Percentiles rank a stretch among this genome's conserved stretches.
These are phyloP conservation scores for Lerista edwardsae DNA, from an alignment of 2,797 vertebrate species.

Conservation along the genomic window DNA sequence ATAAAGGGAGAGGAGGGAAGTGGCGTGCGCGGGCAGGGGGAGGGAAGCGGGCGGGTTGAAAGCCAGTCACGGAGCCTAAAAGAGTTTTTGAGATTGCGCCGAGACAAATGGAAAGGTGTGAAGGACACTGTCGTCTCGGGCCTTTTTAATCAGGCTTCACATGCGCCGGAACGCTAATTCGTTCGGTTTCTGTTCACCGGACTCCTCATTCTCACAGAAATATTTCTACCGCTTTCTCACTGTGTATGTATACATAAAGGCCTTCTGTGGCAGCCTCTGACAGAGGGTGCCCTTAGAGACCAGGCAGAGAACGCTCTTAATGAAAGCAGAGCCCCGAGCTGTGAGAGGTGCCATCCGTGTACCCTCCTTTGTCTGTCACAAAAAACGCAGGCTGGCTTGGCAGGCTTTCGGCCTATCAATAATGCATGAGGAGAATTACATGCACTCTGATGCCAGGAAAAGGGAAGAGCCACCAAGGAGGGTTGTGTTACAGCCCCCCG, in stretches of 20 bases:
- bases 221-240: not conserved
- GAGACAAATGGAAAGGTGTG: constrained; percentile 71
- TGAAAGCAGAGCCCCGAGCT: constrained; percentile 74
- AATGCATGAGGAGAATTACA: constrained; percentile 78
- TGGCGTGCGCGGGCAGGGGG: not conserved
- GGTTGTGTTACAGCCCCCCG: constrained; percentile 50
- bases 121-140: constrained; percentile 72
- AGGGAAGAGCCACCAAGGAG: constrained; percentile 49
- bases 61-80: constrained; percentile 51
- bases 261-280: constrained; percentile 64
- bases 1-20: constrained; percentile 48
- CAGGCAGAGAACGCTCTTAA: constrained; percentile 71
- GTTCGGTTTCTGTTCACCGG: too few species aligned
- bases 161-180: constrained; percentile 75
- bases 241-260: not conserved
- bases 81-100: constrained; percentile 62
- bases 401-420: constrained; percentile 82
- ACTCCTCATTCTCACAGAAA: constrained; percentile 64
- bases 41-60: constrained; percentile 33
- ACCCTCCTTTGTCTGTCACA: constrained; percentile 75
- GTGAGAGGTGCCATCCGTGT: constrained; percentile 75
- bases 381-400: constrained; percentile 76
- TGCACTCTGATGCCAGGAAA: constrained; percentile 74
- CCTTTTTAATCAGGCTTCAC: constrained; percentile 72
- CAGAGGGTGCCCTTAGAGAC: constrained; percentile 75